phyloP scores from a whole-genome alignment of 2,888 invertebrate genomes.

The Lottia scabra region DNA sequence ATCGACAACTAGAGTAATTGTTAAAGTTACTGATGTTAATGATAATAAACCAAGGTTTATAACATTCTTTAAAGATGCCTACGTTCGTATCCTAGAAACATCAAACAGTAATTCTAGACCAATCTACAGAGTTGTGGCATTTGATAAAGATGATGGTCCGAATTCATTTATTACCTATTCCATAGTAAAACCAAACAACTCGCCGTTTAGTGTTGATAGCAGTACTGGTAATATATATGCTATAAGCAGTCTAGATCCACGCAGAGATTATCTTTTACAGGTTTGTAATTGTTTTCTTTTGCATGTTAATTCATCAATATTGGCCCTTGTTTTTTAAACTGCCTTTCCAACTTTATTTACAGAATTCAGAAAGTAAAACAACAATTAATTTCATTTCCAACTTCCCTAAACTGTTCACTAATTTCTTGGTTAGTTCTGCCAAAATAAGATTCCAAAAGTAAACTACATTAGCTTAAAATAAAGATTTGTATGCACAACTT shows the following conservation, averaged over 20 bases:
- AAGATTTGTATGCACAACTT: too few species aligned
- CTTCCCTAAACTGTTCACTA: too few species aligned
- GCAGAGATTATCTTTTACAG: conserved; percentile 71
- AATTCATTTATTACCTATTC: conserved; percentile 80
- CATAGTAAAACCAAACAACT: conserved; percentile 68
- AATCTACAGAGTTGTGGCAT: conserved; percentile 59
- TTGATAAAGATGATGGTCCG: conserved; percentile 60
- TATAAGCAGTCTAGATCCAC: conserved; percentile 78
- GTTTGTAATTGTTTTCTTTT: too few species aligned
- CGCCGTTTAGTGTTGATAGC: conserved; percentile 82
- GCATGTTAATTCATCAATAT: too few species aligned
- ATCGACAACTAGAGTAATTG: conserved; percentile 77
- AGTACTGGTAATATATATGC: conserved; percentile 85
- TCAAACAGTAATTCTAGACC: conserved; percentile 9
- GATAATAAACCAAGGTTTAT: conserved; percentile 61
- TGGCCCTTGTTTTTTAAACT: too few species aligned
- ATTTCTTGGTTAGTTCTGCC: too few species aligned
- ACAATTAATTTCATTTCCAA: too few species aligned
- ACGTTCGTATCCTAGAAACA: conserved; percentile 45
- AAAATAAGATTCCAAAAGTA: too few species aligned
- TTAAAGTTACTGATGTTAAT: conserved; percentile 62
- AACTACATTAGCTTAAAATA: too few species aligned
- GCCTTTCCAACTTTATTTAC: too few species aligned
- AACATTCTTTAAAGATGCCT: conserved; percentile 41
- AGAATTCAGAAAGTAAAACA: too few species aligned